A percentile compares a stretch with the other conserved stretches of the same genome.
Conservation (phyloP, 2,797 vertebrate genomes). For the Urophycis tenuis region DNA sequence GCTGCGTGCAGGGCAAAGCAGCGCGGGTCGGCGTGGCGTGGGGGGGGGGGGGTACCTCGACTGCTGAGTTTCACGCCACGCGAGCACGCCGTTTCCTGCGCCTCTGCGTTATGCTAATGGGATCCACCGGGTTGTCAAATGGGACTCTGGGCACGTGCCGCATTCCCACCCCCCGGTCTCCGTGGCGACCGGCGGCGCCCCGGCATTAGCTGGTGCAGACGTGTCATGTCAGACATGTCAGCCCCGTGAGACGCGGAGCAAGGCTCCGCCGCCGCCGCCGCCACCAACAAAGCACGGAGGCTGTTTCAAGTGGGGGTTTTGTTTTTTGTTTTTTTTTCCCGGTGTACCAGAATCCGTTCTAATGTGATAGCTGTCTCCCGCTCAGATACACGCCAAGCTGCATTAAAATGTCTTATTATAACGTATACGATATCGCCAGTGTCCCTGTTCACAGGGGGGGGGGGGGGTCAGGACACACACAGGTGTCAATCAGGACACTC, state of each 20-base stretch:
- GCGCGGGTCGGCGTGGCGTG: too few relatives aligned
- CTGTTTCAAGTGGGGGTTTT: not conserved
- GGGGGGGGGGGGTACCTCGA: conserved; percentile 30
- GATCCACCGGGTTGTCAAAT: conserved; percentile 65
- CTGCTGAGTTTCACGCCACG: conserved; percentile 57
- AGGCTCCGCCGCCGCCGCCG: not conserved
- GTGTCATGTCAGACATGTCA: conserved; percentile 53
- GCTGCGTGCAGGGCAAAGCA: too few relatives aligned
- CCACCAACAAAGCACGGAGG: not conserved
- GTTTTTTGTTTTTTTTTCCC: not conserved
- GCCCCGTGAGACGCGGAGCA: conserved; percentile 31
- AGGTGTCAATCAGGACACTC: too few relatives aligned
- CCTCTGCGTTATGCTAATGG: conserved; percentile 59
- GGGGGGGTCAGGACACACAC: not conserved
- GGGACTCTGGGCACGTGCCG: conserved; percentile 52
- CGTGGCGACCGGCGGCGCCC: conserved; percentile 56
- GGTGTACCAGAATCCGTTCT: not conserved
- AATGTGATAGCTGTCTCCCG: not conserved
- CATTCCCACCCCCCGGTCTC: conserved; percentile 46
- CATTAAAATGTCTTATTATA: not conserved
- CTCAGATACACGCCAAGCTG: too few relatives aligned
- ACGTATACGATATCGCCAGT: not conserved
- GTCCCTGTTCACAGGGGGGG: too few relatives aligned
- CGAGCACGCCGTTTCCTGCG: conserved; percentile 53
- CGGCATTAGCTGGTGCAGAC: conserved; percentile 46